Evolutionary conservation across 2,797 vertebrate genomes (phyloP).

Genomic region (Notolabrus celidotus): DNA sequence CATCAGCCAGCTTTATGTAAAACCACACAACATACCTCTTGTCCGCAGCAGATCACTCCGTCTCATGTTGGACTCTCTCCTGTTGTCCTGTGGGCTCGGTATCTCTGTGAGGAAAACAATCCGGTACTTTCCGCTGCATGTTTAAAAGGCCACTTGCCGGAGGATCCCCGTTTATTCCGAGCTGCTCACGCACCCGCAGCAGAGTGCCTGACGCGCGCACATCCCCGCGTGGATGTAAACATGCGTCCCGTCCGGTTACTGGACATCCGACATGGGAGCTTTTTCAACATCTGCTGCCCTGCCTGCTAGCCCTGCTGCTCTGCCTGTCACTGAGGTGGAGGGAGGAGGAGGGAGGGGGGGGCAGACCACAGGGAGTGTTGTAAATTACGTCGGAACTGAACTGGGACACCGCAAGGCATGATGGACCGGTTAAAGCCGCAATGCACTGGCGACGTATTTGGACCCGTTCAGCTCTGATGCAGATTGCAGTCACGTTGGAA

Average conservation of each 20-base stretch:
- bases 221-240: conserved; percentile 57
- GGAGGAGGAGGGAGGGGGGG: not conserved
- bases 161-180: conserved; percentile 30
- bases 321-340: conserved; percentile 11
- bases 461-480: conserved; percentile 23
- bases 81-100: not conserved
- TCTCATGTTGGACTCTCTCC: conserved; percentile 9
- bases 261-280: conserved; percentile 64
- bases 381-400: conserved; percentile 77
- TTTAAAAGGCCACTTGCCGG: conserved; percentile 15
- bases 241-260: conserved; percentile 41
- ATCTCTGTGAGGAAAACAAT: conserved; percentile 14
- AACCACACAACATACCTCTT: conserved; percentile 59
- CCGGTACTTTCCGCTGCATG: conserved; percentile 36
- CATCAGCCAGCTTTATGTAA: conserved; percentile 5
- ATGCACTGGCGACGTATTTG: conserved; percentile 52
- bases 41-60: conserved; percentile 20
- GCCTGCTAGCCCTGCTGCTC: conserved; percentile 12
- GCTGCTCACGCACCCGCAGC: conserved; percentile 29
- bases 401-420: conserved; percentile 87
- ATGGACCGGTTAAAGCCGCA: conserved; percentile 88
- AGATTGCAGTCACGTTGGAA: not conserved
- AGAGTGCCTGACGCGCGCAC: conserved; percentile 27
- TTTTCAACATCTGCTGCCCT: conserved; percentile 24
- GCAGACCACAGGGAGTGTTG: conserved; percentile 25